phyloP scores from a whole-genome alignment of 2,888 invertebrate genomes.

The Tenthredo notha region DNA sequence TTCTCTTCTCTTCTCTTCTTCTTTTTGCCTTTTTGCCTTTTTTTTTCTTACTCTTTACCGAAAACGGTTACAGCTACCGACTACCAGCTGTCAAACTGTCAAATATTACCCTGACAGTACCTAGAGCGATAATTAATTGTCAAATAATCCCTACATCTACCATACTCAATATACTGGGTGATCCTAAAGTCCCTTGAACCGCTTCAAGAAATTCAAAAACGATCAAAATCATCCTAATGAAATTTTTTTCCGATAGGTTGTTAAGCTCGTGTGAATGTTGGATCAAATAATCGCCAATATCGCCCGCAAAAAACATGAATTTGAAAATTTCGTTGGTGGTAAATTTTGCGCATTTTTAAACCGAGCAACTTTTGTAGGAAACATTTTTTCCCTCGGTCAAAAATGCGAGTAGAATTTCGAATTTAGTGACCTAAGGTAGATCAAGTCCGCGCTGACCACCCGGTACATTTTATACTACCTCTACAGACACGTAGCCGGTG shows the following conservation, averaged over 20 bases:
- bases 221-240: no score
- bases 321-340: neutral
- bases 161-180: no score
- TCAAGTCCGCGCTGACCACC: neutral
- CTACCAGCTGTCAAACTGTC: neutral
- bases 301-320: neutral
- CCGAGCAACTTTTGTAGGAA: neutral
- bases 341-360: neutral
- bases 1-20: neutral
- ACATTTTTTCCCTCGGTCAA: neutral
- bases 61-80: neutral
- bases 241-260: no score
- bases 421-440: neutral
- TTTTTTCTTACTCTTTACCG: neutral
- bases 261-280: no score
- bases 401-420: neutral
- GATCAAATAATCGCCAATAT: neutral
- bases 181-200: no score
- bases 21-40: neutral
- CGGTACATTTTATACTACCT: neutral
- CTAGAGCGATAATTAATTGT: neutral
- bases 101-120: neutral
- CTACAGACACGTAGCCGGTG: neutral
- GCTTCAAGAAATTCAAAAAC: no score
- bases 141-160: no score